Evolutionary conservation across 2,888 invertebrate genomes (phyloP), one percentile per base, ranked within the genome.

Genomic region (Drosophila rellima): DNA sequence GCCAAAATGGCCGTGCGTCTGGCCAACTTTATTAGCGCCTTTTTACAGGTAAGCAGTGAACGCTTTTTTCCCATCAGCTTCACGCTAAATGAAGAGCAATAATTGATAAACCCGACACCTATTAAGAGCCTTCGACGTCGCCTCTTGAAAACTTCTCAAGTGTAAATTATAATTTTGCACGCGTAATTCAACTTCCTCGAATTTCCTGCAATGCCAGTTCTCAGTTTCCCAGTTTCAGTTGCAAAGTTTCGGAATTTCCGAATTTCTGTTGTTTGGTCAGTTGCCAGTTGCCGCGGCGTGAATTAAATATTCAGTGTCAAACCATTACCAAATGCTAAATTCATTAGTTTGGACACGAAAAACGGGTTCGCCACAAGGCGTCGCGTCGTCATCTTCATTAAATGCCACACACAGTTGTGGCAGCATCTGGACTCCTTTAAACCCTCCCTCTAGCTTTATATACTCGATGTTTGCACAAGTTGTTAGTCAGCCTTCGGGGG

Each of bases 1-100:
- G 99, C 98, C 0, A 96, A 98, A 92, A 98, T 98, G 96, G 99
- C 99, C 2, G 94, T 98, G n/a, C 95, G 99, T 50, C 93, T 99
- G 55, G 97, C 99, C 0, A 98, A 99, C 92, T 99, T 99, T 92
- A 96, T 99, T 78, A 98, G 98, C 91, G 97, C 97, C 40, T 99
- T 98, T 92, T 93, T 98, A 79, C 98, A 99, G 94, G 95, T 95
- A 90, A 91, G 72, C 15, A 18, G 26, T 35, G 18, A 35, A 51
- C 13, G 4, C 10, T 20, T 44, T 35, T 69, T 83, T 88, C 89
- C 85, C 87, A 89, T 54, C 74, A 56, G 23, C 70, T 82, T 82
- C 88, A 88, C 88, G 82, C 86, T 82, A 87, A 84, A 89, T 81
- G 76, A 75, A 88, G 83, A 88, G 90, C 83, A 88, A 77, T 89